Base-by-base conservation (phyloP, 2,113 vertebrate genomes). In the Struthio camelus region DNA sequence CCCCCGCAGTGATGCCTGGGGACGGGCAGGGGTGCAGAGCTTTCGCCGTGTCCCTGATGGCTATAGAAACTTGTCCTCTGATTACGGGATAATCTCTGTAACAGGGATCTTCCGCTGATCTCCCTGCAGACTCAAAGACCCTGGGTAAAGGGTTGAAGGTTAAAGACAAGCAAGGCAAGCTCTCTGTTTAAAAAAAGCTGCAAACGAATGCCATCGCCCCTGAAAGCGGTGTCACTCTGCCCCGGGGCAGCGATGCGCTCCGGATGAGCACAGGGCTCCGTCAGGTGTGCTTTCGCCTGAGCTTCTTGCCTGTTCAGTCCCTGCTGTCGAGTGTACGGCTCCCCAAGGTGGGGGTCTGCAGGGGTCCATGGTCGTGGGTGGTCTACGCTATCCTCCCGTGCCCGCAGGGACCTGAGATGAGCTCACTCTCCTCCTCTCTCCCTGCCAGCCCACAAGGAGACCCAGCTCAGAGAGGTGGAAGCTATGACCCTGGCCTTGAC, bases 401-500 rank as follows among this genome's bases (percentile, higher is more conserved):
- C 36, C 77, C 9, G 30, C 44, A 5, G 25, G 62, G 10, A 13
- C 22, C 9, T 69, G 17, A 61, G 15, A 36, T 67, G 71, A 80
- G 2, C 40, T 76, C 11, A 11, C 3, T 59, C 48, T 87, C 59
- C 51, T 36, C 95, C 34, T 89, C n/a, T 86, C 19, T 90, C 75
- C 89, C 71, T 85, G 27, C 27, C 82, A 97, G 96, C 67, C 96
- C 85, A 0, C 92, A 96, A 66, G 79, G 16, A 85, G 90, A 75
- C 0, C 1, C 0, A 0, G 59, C 84, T 77, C 95, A 96, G 80
- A 66, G 38, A 0, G 73, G 73, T 40, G 71, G 56, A 54, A 95
- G 93, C 82, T 82, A 67, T 67, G 53, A 93, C 15, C 59, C 9
- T 0, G 17, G 65, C 2, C 90, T 44, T 0, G 82, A 54, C 23